These are phyloP conservation scores for Battus philenor DNA, from an alignment of 1,140 invertebrate species.

Conservation along the genomic window DNA sequence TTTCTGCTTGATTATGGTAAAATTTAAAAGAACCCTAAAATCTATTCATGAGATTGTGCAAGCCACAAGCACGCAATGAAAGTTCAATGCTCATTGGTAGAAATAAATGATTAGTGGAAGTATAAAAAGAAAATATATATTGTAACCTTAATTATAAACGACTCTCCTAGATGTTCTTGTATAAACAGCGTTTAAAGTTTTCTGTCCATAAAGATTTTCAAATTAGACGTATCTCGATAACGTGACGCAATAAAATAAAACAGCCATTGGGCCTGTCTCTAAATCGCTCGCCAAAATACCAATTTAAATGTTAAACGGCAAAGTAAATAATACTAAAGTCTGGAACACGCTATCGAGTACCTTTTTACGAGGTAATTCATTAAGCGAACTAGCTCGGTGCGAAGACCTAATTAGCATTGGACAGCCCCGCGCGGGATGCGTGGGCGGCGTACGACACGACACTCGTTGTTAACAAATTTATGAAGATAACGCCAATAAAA, in stretches of 20 bases:
- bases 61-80: too few relatives aligned
- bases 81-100: too few relatives aligned
- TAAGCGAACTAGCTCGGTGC: slow-evolving; percentile 46
- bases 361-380: slow-evolving; percentile 63
- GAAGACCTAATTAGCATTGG: slow-evolving; percentile 59
- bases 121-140: too few relatives aligned
- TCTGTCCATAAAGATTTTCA: neutral
- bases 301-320: slow-evolving; percentile 27
- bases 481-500: slow-evolving; percentile 21
- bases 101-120: too few relatives aligned
- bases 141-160: too few relatives aligned
- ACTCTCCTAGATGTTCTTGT: too few relatives aligned
- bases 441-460: slow-evolving; percentile 34
- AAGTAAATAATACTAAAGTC: slow-evolving; percentile 33
- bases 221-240: slow-evolving; percentile 13
- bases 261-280: slow-evolving; percentile 6
- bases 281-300: slow-evolving; percentile 20
- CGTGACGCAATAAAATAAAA: slow-evolving; percentile 18
- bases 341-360: slow-evolving; percentile 35
- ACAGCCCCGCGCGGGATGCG: slow-evolving; percentile 38
- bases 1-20: too few relatives aligned
- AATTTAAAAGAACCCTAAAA: too few relatives aligned
- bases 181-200: neutral
- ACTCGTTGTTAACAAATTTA: slow-evolving; percentile 37
- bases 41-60: too few relatives aligned